Conservation (phyloP, 2,113 vertebrate genomes). For the Microcebus murinus region DNA sequence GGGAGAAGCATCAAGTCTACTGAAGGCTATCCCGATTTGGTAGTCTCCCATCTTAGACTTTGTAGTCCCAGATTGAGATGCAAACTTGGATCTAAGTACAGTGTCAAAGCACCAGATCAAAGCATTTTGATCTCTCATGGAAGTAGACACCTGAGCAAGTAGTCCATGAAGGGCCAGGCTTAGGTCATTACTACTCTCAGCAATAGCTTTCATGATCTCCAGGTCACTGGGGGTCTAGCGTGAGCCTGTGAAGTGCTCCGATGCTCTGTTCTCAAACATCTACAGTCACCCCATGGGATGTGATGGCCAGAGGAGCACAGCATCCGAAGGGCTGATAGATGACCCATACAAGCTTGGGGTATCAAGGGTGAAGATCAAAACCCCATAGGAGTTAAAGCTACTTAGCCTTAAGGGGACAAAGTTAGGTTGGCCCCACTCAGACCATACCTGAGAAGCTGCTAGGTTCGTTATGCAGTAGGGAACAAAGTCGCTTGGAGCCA, state of each 20-base stretch:
- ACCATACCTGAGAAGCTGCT: not conserved
- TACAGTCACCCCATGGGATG: not conserved
- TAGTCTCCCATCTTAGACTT: not conserved
- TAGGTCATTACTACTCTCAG: not conserved
- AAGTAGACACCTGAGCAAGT: not conserved
- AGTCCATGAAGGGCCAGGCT: not conserved
- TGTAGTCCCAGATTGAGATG: not conserved
- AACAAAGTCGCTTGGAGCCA: accelerated
- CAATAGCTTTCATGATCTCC: not conserved
- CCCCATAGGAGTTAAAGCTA: accelerated
- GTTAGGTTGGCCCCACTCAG: no score
- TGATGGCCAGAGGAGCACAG: no score
- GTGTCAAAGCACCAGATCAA: no score
- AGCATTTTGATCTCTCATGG: not conserved
- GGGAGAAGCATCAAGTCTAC: no score
- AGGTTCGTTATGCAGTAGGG: not conserved
- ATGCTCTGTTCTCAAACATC: not conserved
- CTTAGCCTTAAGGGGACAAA: not conserved
- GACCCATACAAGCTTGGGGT: accelerated
- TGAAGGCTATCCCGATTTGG: no score
- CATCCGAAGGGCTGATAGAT: no score
- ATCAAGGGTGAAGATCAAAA: no score
- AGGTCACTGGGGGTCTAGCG: not conserved
- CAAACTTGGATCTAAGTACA: no score
- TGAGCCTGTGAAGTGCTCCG: not conserved